Base-by-base conservation (phyloP, 2,797 vertebrate genomes). In the Zenarchopterus dispar region DNA sequence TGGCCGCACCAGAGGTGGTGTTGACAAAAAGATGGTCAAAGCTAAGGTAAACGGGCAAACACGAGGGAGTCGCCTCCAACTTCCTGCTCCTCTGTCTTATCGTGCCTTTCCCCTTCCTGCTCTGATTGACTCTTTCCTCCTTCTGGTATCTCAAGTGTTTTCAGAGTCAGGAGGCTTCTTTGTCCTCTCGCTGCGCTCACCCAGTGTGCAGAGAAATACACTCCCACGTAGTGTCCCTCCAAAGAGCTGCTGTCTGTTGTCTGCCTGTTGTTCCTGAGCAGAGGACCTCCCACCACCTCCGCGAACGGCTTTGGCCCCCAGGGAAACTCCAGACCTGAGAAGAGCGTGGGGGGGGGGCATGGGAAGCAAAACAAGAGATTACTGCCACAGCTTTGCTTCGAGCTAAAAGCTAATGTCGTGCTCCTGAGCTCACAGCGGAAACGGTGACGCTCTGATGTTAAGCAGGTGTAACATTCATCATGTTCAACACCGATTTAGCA, bases 131-230 rank as follows among this genome's bases (percentile, higher is more conserved):
- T 56, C 74, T 59, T 36, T 57, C 63, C 63, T 68, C 62, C 48
- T 52, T 24, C 43, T 10, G 3, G 23, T 42, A 56, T 61, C 43
- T 61, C 57, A 4, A n/a, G 19, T 70, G 67, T 77, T 77, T 70
- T 58, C 33, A 74, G 58, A 48, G n/a, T 62, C 26, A 52, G 17
- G n/a, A 24, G 28, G 44, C 5, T 6, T 65, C 67, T 84, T 72
- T 70, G 58, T 76, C 79, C 62, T 51, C 24, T 21, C 26, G 73
- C 44, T 21, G 15, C 46, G 78, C 97, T 97, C 91, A 99, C 98
- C 98, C 98, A 99, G 90, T 99, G 97, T 8, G 97, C 98, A 0
- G 97, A 99, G 93, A 99, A 99, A 84, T 99, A 99, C 79, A 99
- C 95, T n/a, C 97, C 98, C 51, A 99, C 92, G 0, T 95, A 96